Percentiles rank a stretch among this genome's conserved stretches.
Conservation (phyloP, 2,797 vertebrate species). For the Argyrosomus regius region DNA sequence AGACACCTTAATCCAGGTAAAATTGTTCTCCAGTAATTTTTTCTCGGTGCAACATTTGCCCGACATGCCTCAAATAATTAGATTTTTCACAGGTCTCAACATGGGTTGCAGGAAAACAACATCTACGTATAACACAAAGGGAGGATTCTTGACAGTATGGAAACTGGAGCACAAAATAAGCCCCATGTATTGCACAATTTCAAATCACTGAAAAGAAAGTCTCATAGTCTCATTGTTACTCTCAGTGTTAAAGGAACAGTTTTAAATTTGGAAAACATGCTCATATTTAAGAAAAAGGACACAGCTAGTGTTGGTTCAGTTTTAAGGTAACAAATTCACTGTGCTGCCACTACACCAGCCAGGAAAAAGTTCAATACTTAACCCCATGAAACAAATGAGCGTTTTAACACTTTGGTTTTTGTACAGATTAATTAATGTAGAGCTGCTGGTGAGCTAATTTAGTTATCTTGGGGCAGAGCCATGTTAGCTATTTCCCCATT, state of each 20-base stretch:
- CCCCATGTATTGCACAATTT: neutral
- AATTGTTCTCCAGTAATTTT: slow-evolving; percentile 20
- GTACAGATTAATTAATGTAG: neutral
- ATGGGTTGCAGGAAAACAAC: neutral
- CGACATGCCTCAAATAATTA: slow-evolving; percentile 1
- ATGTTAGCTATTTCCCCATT: neutral
- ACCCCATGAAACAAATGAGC: neutral
- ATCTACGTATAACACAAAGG: neutral
- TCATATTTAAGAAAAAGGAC: neutral
- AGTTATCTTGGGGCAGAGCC: neutral
- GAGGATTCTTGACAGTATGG: neutral
- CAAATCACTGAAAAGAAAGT: neutral
- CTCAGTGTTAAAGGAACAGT: neutral
- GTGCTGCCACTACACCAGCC: neutral
- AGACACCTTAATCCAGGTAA: slow-evolving; percentile 34
- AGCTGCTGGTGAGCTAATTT: neutral
- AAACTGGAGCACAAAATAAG: neutral
- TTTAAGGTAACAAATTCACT: neutral
- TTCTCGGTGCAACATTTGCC: slow-evolving; percentile 6
- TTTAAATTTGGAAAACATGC: no score
- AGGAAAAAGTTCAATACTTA: neutral
- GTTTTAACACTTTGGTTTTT: neutral
- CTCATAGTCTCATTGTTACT: neutral
- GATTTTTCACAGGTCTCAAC: slow-evolving; percentile 13
- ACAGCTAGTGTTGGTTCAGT: neutral